These are phyloP conservation scores for Hartigia nigra DNA, from an alignment of 2,888 invertebrate species.

Conservation along the genomic window DNA sequence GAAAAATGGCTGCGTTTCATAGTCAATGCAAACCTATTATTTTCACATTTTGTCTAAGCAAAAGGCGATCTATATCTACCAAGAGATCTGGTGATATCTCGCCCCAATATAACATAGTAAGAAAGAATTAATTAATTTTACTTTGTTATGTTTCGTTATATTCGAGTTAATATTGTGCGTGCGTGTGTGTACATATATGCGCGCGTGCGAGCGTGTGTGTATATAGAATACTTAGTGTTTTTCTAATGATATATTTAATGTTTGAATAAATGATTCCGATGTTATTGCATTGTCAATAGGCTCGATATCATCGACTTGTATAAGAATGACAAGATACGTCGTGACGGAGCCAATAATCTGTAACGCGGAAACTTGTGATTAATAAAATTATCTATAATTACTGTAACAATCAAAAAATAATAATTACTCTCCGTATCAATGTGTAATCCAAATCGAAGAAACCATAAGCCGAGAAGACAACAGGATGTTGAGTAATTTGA, in stretches of 20 bases:
- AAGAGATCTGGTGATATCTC: too few species aligned
- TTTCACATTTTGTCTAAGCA: neutral
- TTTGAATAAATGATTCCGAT: neutral
- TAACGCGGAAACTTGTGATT: neutral
- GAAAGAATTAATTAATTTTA: too few species aligned
- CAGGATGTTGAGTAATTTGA: neutral
- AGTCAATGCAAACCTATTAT: neutral
- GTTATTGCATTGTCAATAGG: neutral
- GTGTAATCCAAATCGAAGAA: neutral
- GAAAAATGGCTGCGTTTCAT: neutral
- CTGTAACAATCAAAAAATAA: neutral
- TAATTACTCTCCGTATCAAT: neutral
- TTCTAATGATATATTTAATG: neutral
- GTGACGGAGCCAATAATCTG: slow-evolving; percentile 30
- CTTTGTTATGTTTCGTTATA: too few species aligned
- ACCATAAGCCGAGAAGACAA: neutral
- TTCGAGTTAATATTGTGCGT: neutral
- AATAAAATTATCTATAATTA: neutral
- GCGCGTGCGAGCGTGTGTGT: too few species aligned
- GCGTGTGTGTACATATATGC: neutral
- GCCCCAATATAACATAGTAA: too few species aligned
- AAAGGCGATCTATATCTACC: too few species aligned
- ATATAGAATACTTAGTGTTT: neutral
- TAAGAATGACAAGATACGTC: slow-evolving; percentile 52
- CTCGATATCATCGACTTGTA: slow-evolving; percentile 38